These are phyloP conservation scores for Drosophila gaucha DNA, from an alignment of 2,888 invertebrate genomes.

Conservation along the genomic window DNA sequence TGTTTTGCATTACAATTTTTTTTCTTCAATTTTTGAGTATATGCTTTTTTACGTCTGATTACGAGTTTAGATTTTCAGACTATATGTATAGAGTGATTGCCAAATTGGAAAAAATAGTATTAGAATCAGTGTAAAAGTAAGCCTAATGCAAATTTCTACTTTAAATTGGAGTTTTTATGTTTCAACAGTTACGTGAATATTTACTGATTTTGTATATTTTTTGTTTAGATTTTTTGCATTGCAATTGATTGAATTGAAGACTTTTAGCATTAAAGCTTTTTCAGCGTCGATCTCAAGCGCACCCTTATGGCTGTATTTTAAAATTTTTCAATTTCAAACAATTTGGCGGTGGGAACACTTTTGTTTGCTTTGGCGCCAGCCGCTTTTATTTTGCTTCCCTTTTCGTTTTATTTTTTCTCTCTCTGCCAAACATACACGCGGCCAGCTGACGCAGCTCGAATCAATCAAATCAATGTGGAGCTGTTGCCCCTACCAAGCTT, in stretches of 20 bases:
- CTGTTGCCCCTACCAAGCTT: conserved; percentile 45
- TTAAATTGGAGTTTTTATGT: no score
- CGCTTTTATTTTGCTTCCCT: conserved; percentile 17
- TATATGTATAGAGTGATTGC: no score
- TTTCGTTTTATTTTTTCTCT: neutral
- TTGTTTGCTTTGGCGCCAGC: conserved; percentile 62
- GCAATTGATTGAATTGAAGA: conserved; percentile 18
- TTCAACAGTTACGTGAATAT: neutral
- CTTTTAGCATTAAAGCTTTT: conserved; percentile 27
- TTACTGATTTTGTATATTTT: neutral
- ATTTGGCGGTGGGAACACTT: conserved; percentile 49
- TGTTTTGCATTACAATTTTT: no score
- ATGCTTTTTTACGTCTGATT: no score
- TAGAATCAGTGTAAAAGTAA: no score
- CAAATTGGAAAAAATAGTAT: no score
- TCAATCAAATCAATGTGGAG: conserved; percentile 78
- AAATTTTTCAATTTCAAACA: conserved; percentile 59
- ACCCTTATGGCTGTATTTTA: conserved; percentile 9
- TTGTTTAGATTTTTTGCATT: neutral
- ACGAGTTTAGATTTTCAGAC: no score
- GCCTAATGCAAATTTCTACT: no score
- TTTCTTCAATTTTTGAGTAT: no score
- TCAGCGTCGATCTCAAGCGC: neutral
- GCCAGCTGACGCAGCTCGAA: conserved; percentile 75
- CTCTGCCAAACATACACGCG: conserved; percentile 32